Evolutionary conservation across 2,888 invertebrate genomes (phyloP), one percentile per base, ranked within the genome.

Genomic region (Temnothorax rugatulus): DNA sequence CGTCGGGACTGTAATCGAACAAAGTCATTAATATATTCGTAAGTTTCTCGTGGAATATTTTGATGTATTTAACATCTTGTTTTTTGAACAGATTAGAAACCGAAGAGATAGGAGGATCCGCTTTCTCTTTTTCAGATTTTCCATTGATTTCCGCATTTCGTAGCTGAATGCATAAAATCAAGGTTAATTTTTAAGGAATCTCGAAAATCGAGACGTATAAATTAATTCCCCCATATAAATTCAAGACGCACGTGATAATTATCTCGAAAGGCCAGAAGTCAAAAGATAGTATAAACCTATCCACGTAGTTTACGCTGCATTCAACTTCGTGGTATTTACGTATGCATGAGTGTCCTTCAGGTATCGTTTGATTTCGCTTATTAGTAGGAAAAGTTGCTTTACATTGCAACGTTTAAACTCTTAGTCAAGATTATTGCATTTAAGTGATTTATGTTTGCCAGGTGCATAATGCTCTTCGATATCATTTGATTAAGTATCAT

Each of bases 71-170:
- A 34, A 47, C 4, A 52, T 5, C 9, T 29, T 79, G 9, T 21
- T 54, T 50, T 59, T 9, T 9, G 7, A 2, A 44, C 25, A 59
- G 18, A 2, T 21, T 15, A 13, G n/a, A 44, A 3, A 63, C 11
- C 25, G 4, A 34, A 34, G 34, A 34, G 34, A 9, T 8, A 54
- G 13, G 21, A 64, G 25, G 9, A 71, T 47, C n/a, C 9, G 13
- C 59, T 79, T 79, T 71, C 79, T 79, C 71, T 71, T 71, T 66
- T 41, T 44, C 15, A 29, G 9, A 13, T 68, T 69, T 41, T 3
- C 4, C 15, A 57, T n/a, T 18, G n/a, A 2, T 47, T 79, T 79
- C 59, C 18, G 47, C 1, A 38, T 79, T 69, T 38, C 13, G 15
- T 21, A 44, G 34, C 5, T 0, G 25, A 54, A 44, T 66, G 29